A percentile compares a stretch with the other conserved stretches of the same genome.
Conservation (phyloP, 2,888 invertebrate genomes). For the Drosophila maculinotata region DNA sequence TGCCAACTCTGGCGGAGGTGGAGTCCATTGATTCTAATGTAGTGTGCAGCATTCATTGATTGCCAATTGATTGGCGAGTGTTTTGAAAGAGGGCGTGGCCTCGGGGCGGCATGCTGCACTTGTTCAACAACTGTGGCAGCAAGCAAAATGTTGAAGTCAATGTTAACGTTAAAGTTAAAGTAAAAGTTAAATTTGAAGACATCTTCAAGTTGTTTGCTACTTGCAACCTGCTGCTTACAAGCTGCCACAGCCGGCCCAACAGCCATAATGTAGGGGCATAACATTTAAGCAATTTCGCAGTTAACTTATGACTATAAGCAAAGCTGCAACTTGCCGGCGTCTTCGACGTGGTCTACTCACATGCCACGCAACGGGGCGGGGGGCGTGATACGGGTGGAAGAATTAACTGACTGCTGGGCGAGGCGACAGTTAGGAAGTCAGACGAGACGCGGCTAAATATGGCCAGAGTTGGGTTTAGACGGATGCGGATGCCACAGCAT, state of each 20-base stretch:
- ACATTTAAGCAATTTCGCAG: conserved; percentile 52
- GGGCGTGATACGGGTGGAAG: no score
- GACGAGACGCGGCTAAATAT: no score
- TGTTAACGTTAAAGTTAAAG: conserved; percentile 2
- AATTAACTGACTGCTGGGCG: conserved; percentile 15
- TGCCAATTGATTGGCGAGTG: conserved; percentile 65
- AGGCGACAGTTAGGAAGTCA: conserved; percentile 49
- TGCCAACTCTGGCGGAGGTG: neutral
- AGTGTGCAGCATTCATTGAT: conserved; percentile 55
- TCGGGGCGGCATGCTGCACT: neutral
- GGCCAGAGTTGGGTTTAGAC: no score
- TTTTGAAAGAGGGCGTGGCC: conserved; percentile 2
- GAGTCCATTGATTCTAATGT: conserved; percentile 40
- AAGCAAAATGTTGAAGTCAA: neutral
- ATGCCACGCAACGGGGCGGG: no score
- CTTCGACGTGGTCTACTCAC: conserved; percentile 1
- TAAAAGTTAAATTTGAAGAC: conserved; percentile 36
- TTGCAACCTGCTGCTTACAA: conserved; percentile 4
- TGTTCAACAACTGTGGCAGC: neutral
- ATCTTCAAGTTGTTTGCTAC: neutral
- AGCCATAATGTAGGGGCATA: conserved; percentile 31
- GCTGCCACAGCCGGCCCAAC: conserved; percentile 4
- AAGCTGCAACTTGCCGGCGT: conserved; percentile 24
- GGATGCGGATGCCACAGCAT: no score
- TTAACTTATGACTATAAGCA: conserved; percentile 49